Evolutionary conservation across 35 echinoderm and acorn worm species (phyloP), one percentile per base, ranked within the genome.

Genomic region (Hemicentrotus pulcherrimus): DNA sequence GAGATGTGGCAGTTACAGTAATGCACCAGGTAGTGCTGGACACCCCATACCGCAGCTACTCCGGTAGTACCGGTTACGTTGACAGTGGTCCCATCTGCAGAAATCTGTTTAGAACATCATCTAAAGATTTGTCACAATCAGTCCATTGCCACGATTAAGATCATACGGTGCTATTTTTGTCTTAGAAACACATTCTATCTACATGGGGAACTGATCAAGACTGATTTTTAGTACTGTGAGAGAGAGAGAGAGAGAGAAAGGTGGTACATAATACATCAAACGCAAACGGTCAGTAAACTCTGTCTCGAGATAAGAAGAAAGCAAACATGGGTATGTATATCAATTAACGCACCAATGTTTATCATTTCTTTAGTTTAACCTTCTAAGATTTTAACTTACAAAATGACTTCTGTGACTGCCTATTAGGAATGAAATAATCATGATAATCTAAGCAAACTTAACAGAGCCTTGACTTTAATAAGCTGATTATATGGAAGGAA

Each of bases 1-100:
- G 96, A 97, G 12, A 97, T 78, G 48, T 97, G 96, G 33, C 96
- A 95, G 32, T 61, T 31, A 86, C 96, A 97, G 94, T 92, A 97
- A 50, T 95, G 87, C 9, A 58, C 90, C 32, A 97, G 28, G 88
- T 97, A 97, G 11, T 95, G 94, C 32, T 97, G 85, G 61, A 97
- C 92, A 11, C 94, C 94, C 94, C 94, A 97, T 16, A 94, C 94
- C 28, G 86, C 96, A 46, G 96, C 96, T 11, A 97, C 94, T 10
- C 94, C 96, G 18, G 96, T 97, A 6, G 96, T 97, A 32, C 96
- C 96, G 41, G 87, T 97, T 46, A 96, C 94, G 33, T 87, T 94
- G 4, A 97, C 94, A 47, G 58, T 86, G 31, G 61, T 33, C 16
- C 94, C 96, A 95, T 97, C 91, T 6, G 94, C 65, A 46, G 86